phyloP scores from a whole-genome alignment of 2,888 invertebrate species.

The Microctonus hyperodae region DNA sequence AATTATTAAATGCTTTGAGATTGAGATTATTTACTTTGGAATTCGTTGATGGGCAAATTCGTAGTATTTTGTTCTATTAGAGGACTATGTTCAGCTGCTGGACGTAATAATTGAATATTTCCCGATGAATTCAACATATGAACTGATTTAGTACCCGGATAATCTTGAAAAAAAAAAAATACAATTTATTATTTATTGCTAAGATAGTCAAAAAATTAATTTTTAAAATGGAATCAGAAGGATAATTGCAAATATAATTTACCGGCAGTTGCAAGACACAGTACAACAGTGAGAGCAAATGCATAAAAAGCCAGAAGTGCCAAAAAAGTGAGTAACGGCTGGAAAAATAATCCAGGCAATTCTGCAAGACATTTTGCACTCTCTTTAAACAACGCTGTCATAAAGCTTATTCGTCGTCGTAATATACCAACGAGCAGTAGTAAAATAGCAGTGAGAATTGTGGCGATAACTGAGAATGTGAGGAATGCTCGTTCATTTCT shows the following conservation, averaged over 20 bases:
- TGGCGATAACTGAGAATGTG: slow-evolving; percentile 84
- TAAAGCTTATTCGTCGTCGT: slow-evolving; percentile 81
- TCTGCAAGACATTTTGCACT: slow-evolving; percentile 86
- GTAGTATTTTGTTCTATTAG: slow-evolving; percentile 45
- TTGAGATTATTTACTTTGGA: slow-evolving; percentile 51
- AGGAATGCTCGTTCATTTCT: slow-evolving; percentile 88
- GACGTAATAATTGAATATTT: slow-evolving; percentile 43
- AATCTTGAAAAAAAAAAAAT: slow-evolving; percentile 50
- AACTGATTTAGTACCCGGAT: slow-evolving; percentile 58
- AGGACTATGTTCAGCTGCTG: slow-evolving; percentile 41
- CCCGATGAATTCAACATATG: slow-evolving; percentile 38
- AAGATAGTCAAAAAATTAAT: neutral
- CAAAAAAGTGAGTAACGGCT: slow-evolving; percentile 84
- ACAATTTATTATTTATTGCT: neutral
- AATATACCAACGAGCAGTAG: slow-evolving; percentile 78
- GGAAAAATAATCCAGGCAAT: slow-evolving; percentile 84
- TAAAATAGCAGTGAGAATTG: slow-evolving; percentile 85
- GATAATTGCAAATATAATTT: too few relatives aligned
- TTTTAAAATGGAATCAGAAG: slow-evolving; percentile 62
- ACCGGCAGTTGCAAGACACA: slow-evolving; percentile 86
- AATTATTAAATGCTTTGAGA: neutral
- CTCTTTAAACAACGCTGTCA: slow-evolving; percentile 87
- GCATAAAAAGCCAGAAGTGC: slow-evolving; percentile 79
- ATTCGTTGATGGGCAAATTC: slow-evolving; percentile 49
- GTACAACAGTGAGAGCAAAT: slow-evolving; percentile 87